phyloP scores from a whole-genome alignment of 2,113 vertebrate species.

The Eubucco bourcierii region DNA sequence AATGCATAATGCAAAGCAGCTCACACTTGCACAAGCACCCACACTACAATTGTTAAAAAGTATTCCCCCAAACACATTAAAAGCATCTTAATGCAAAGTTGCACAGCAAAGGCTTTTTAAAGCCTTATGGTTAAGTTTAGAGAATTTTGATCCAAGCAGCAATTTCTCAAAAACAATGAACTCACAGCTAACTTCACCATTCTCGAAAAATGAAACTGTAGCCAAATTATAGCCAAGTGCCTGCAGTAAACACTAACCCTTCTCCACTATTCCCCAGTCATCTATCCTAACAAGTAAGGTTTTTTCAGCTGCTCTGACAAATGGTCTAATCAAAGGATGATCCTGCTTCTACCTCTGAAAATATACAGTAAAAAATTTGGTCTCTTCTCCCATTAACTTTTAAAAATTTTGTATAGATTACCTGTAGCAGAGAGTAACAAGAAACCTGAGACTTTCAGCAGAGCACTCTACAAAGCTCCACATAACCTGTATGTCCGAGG shows the following conservation, averaged over 20 bases:
- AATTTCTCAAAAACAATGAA: background rate
- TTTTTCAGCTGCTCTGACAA: background rate
- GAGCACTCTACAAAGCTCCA: background rate
- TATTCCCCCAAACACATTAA: background rate
- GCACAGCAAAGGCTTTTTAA: background rate
- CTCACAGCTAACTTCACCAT: background rate
- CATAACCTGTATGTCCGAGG: background rate
- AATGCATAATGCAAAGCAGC: background rate
- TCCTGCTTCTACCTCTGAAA: background rate
- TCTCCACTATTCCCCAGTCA: background rate
- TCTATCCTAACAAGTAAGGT: accelerated
- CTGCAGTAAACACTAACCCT: background rate
- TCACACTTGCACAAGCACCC: background rate
- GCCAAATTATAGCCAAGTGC: background rate
- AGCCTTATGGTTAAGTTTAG: background rate
- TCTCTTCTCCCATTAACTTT: background rate
- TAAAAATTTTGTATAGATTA: background rate
- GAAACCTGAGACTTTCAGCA: background rate
- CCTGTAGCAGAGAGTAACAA: background rate
- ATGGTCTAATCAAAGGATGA: background rate
- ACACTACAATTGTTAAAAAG: background rate
- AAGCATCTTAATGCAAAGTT: background rate
- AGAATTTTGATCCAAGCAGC: background rate
- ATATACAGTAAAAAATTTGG: background rate
- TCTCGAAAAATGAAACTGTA: background rate